Evolutionary conservation across 2,797 vertebrate species (phyloP).

Genomic region (Clarias pachynema): DNA sequence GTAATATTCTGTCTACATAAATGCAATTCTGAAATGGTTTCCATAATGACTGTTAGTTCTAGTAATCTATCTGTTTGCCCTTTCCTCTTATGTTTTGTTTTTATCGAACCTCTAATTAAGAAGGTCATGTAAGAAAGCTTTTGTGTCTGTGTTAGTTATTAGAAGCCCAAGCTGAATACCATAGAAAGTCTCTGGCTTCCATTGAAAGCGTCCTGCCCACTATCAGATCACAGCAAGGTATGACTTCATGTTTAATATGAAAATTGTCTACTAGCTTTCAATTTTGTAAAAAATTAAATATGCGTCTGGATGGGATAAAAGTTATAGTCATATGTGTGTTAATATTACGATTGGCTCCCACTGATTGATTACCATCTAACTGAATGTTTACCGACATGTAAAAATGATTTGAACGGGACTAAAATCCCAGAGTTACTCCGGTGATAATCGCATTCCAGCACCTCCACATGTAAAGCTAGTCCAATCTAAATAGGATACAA

Average conservation of each 20-base stretch:
- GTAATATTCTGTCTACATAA: background rate
- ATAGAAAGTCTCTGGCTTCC: slow-evolving; percentile 92
- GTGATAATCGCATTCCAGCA: background rate
- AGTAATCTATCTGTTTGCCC: background rate
- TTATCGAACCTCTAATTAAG: background rate
- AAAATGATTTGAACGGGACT: background rate
- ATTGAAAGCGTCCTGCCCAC: slow-evolving; percentile 92
- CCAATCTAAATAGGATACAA: background rate
- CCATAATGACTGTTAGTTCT: background rate
- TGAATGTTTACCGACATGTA: background rate
- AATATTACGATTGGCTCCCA: background rate
- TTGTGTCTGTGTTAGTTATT: slow-evolving; percentile 82
- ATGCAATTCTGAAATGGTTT: background rate
- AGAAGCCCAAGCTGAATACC: slow-evolving; percentile 97
- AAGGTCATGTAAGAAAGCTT: slow-evolving; percentile 3
- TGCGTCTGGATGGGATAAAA: background rate
- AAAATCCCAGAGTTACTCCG: background rate
- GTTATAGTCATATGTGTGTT: background rate
- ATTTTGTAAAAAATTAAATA: background rate
- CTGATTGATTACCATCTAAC: no score
- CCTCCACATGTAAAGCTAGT: background rate
- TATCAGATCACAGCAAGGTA: slow-evolving; percentile 95
- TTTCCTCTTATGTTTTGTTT: background rate
- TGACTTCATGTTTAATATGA: slow-evolving; percentile 29
- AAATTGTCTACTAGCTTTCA: background rate